Evolutionary conservation across 2,888 invertebrate genomes (phyloP).

Genomic region (Andrena chrysosceles): DNA sequence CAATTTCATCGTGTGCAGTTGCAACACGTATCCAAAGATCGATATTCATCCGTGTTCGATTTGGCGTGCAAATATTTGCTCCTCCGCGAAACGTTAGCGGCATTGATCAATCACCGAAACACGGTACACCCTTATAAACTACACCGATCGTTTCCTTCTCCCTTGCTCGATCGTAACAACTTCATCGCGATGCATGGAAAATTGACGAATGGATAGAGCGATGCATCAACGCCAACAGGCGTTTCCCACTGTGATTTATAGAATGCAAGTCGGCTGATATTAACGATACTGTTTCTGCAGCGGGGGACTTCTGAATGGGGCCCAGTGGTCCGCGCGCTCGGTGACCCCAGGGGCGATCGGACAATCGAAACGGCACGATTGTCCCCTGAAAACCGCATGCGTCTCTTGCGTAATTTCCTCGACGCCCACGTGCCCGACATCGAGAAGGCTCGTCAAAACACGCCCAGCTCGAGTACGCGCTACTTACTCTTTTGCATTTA

Average conservation of each 20-base stretch:
- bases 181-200: constrained; percentile 73
- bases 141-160: constrained; percentile 9
- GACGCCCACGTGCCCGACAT: constrained; percentile 57
- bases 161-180: constrained; percentile 52
- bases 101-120: constrained; percentile 50
- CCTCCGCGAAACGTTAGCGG: background rate
- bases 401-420: constrained; percentile 45
- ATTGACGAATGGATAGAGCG: constrained; percentile 69
- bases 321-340: constrained; percentile 14
- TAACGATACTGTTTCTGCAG: constrained; percentile 51
- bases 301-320: constrained; percentile 14
- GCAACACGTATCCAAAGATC: constrained; percentile 12
- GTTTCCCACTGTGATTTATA: constrained; percentile 65
- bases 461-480: constrained; percentile 23
- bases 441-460: constrained; percentile 48
- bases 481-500: constrained; percentile 41
- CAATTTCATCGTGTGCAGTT: background rate
- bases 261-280: constrained; percentile 52
- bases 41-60: constrained; percentile 22
- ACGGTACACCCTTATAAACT: constrained; percentile 6
- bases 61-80: constrained; percentile 43
- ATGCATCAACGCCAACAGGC: constrained; percentile 59
- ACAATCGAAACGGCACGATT: constrained; percentile 15
- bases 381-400: constrained; percentile 32
- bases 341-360: constrained; percentile 5